Evolutionary conservation across 2,888 invertebrate species (phyloP).

Genomic region (Melikaiella ostensackeni): DNA sequence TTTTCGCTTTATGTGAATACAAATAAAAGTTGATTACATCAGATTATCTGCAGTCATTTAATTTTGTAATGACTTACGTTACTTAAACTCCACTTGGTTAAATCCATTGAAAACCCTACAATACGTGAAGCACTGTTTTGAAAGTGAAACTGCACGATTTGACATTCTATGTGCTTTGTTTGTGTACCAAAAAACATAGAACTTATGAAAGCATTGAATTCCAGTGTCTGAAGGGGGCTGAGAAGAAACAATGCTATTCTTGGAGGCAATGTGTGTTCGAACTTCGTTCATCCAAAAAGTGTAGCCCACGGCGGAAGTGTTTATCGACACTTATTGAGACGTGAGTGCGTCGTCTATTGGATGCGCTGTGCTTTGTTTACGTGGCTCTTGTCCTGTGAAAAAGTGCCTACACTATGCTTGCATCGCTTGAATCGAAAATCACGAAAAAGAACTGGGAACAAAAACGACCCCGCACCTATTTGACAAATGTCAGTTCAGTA

Average conservation of each 20-base stretch:
- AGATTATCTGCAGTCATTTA: background rate
- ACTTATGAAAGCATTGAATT: background rate
- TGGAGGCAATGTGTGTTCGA: slow-evolving; percentile 2
- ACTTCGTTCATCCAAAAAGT: slow-evolving; percentile 31
- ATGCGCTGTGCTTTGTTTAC: slow-evolving; percentile 14
- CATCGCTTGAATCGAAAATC: slow-evolving; percentile 35
- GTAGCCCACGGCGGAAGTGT: slow-evolving; percentile 29
- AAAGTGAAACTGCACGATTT: background rate
- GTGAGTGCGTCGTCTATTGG: slow-evolving; percentile 32
- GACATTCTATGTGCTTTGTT: background rate
- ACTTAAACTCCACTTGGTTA: background rate
- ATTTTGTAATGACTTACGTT: background rate
- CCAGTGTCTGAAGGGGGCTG: background rate
- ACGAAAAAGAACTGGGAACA: slow-evolving; percentile 17
- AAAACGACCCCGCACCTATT: slow-evolving; percentile 22
- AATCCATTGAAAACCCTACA: background rate
- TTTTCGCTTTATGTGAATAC: background rate
- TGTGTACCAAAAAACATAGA: background rate
- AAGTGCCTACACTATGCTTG: slow-evolving; percentile 3
- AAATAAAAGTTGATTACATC: background rate
- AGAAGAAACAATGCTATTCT: slow-evolving; percentile 22
- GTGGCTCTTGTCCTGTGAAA: slow-evolving; percentile 4
- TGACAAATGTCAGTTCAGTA: background rate
- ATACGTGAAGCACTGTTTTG: background rate
- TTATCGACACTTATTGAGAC: slow-evolving; percentile 40